Percentiles rank a stretch among this genome's conserved stretches.
These are phyloP conservation scores for Cebus imitator DNA, from an alignment of 2,113 vertebrate genomes.

Conservation along the genomic window DNA sequence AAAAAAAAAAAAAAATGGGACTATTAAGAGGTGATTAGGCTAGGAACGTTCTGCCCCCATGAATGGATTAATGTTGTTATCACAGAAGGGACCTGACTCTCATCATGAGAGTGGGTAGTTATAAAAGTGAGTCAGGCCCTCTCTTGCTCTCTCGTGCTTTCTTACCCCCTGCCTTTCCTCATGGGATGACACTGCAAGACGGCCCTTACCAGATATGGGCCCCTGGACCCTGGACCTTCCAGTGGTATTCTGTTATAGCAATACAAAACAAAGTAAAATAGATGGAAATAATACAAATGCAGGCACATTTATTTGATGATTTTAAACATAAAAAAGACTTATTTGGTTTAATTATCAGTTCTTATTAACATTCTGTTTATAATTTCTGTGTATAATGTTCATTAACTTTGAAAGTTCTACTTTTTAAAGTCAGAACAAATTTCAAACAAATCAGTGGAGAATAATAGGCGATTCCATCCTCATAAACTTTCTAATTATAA, in stretches of 20 bases:
- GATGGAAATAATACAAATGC: background rate
- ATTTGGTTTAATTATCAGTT: background rate
- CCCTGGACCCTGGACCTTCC: background rate
- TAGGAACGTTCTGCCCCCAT: background rate
- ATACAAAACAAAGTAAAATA: background rate
- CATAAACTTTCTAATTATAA: constrained; percentile 78
- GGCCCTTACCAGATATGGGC: background rate
- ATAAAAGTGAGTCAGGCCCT: background rate
- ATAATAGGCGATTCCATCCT: constrained; percentile 73
- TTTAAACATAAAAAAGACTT: background rate
- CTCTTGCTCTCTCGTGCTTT: background rate
- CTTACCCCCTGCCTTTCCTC: background rate
- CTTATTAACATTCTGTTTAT: constrained; percentile 31
- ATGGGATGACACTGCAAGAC: background rate
- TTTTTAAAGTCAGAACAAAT: constrained; percentile 67
- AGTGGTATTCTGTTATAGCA: background rate
- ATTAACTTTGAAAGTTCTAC: constrained; percentile 34
- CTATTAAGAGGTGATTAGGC: background rate
- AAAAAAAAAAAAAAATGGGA: background rate
- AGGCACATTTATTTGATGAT: background rate
- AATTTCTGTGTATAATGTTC: background rate
- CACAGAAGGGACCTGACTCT: background rate
- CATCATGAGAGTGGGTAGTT: background rate
- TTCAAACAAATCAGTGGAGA: constrained; percentile 33
- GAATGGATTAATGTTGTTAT: background rate